phyloP scores from a whole-genome alignment of 2,888 invertebrate species.

The Alentia gelatinosa region DNA sequence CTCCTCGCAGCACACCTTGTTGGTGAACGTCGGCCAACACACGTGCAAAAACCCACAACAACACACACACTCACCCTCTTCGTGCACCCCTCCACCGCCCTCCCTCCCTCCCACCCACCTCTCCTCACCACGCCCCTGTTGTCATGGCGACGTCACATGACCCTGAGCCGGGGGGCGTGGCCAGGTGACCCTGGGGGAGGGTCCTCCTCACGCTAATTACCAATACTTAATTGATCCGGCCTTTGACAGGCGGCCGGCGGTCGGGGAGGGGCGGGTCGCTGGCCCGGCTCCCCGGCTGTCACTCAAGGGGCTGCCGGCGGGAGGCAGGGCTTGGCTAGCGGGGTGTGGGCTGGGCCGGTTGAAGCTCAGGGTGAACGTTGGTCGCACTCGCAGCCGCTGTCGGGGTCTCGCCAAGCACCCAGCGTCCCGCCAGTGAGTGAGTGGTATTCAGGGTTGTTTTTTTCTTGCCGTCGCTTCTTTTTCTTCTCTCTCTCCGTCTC shows the following conservation, averaged over 20 bases:
- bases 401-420: too few species aligned
- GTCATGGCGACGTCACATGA: slow-evolving; percentile 26
- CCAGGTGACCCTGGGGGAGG: slow-evolving; percentile 45
- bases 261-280: slow-evolving; percentile 10
- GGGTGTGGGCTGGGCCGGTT: not conserved
- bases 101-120: not conserved
- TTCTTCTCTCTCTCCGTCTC: too few species aligned
- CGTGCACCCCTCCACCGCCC: not conserved
- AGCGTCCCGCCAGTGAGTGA: too few species aligned
- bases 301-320: slow-evolving; percentile 20
- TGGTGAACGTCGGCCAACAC: not conserved
- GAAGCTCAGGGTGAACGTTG: not conserved
- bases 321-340: slow-evolving; percentile 9
- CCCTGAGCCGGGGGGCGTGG: slow-evolving; percentile 13
- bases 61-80: not conserved
- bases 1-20: too few species aligned
- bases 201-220: slow-evolving; percentile 36
- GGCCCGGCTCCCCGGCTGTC: slow-evolving; percentile 3
- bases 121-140: not conserved
- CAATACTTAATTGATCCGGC: slow-evolving; percentile 24
- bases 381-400: not conserved
- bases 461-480: too few species aligned
- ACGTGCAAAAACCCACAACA: not conserved
- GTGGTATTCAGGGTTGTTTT: too few species aligned
- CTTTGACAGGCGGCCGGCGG: not conserved